Base-by-base conservation (phyloP, 2,797 vertebrate species). In the Rhinoraja longicauda region DNA sequence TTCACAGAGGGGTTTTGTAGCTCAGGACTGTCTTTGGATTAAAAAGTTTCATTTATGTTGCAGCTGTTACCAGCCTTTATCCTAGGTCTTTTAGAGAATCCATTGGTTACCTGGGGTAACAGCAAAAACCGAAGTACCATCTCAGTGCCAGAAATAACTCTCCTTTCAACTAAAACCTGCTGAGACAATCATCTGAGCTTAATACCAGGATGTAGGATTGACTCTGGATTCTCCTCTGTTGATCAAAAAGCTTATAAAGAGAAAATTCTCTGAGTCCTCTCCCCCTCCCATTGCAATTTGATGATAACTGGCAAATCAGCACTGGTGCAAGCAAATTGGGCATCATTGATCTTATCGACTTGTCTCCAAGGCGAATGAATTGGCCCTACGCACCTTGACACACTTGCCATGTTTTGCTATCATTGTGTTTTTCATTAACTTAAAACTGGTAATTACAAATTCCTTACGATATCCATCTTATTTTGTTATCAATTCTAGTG, bases 141-240 rank as follows among this genome's bases (percentile, higher is more conserved):
- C 45, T 92, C 70, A 29, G 75, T 73, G 36, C 26, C 70, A 73
- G 67, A 73, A 75, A 0, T 73, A 36, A 75, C 90, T 70, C 72
- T 72, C 24, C 67, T 53, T 39, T 92, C 90, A 73, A 92, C 24
- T 39, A 92, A 15, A 26, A 29, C 17, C 57, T 26, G 36, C 70
- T 13, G 67, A 91, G 12, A 73, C 39, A 57, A 92, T 73, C 4
- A 67, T 26, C 12, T 5, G 8, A 36, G 26, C 26, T 53, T 92
- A 73, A 92, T 92, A 92, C 70, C 90, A 92, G 90, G 90, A 92
- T 53, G 4, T 73, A 92, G 70, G 26, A 92, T 12, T 45, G 21
- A 26, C 8, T 19, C 59, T 84, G 39, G 36, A 90, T 26, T 90
- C 21, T 72, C 10, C 4, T 45, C 32, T 26, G 36, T 45, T 12